A percentile compares a stretch with the other conserved stretches of the same genome.
Conservation (phyloP, 2,113 vertebrate genomes). For the Bettongia penicillata region DNA sequence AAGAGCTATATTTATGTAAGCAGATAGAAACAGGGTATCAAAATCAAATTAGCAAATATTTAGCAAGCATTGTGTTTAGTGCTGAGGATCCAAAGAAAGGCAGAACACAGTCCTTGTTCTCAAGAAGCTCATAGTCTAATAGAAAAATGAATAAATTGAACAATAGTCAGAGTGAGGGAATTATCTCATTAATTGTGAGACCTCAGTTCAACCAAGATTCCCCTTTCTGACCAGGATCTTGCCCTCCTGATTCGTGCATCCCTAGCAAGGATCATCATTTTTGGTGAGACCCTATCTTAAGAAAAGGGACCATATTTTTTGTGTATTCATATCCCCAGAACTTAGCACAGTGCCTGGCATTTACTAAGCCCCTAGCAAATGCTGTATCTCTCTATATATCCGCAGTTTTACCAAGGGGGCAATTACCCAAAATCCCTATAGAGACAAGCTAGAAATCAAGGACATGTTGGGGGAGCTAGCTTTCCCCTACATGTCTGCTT, state of each 20-base stretch:
- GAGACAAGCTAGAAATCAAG: background rate
- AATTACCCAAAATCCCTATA: background rate
- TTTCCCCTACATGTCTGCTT: background rate
- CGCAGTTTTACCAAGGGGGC: background rate
- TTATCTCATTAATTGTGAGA: background rate
- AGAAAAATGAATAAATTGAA: background rate
- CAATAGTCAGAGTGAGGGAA: background rate
- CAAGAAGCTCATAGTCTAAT: background rate
- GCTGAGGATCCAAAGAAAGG: background rate
- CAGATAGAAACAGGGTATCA: background rate
- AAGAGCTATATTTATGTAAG: background rate
- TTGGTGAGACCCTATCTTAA: background rate
- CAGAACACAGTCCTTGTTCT: background rate
- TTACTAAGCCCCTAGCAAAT: background rate
- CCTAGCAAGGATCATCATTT: background rate
- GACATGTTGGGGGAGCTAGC: background rate
- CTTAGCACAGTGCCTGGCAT: background rate
- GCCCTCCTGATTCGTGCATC: background rate
- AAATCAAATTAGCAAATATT: background rate
- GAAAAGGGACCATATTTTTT: no score
- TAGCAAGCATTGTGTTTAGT: background rate
- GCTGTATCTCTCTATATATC: background rate
- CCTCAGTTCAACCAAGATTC: background rate
- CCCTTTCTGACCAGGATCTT: background rate
- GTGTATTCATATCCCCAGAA: no score